Evolutionary conservation across 2,113 vertebrate genomes (phyloP).

Genomic region (Petrocephalus zakoni): DNA sequence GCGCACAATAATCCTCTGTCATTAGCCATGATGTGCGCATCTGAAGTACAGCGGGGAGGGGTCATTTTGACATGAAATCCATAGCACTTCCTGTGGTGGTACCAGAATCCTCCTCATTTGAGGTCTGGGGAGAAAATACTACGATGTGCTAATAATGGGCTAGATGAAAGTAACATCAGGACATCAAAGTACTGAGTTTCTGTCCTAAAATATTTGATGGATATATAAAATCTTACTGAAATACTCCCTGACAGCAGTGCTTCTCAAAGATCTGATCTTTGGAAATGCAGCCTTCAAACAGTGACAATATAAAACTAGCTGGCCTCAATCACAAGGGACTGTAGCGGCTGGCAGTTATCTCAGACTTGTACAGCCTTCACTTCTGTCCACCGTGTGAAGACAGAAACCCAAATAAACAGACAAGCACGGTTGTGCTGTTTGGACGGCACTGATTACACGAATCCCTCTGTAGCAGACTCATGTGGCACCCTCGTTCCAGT

Average conservation of each 20-base stretch:
- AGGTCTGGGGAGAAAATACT: neutral
- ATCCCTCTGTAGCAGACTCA: neutral
- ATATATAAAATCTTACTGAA: neutral
- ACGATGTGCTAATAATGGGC: neutral
- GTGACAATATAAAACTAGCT: neutral
- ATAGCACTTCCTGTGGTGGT: neutral
- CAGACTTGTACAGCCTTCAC: neutral
- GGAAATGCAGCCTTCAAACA: neutral
- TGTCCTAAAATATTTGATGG: neutral
- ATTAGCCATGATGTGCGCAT: constrained; percentile 18
- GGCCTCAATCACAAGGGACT: neutral
- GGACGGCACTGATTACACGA: neutral
- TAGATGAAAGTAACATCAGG: neutral
- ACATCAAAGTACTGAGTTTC: neutral
- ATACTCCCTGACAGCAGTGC: neutral
- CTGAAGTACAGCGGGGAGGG: constrained; percentile 8
- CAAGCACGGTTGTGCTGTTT: neutral
- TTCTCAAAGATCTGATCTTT: neutral
- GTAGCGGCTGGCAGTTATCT: neutral
- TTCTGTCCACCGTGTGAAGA: neutral
- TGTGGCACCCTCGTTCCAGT: neutral
- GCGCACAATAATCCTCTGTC: constrained; percentile 14
- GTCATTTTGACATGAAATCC: constrained; percentile 21
- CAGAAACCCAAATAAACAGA: constrained; percentile 1
- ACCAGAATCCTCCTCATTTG: neutral